Evolutionary conservation across 2,888 invertebrate genomes (phyloP).

Genomic region (Lochmaea crataegi): DNA sequence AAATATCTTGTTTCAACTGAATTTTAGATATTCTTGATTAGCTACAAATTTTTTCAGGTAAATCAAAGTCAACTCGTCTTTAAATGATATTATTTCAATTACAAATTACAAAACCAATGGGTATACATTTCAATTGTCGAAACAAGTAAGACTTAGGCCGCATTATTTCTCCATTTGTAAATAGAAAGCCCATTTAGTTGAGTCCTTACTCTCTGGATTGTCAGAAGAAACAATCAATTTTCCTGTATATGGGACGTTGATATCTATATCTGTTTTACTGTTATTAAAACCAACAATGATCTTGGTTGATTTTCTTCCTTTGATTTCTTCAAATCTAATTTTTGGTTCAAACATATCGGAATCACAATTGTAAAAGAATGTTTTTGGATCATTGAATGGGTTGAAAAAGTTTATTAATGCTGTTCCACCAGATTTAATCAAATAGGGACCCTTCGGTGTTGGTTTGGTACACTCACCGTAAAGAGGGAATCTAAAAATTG

Average conservation of each 20-base stretch:
- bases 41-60: no score
- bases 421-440: conserved; percentile 60
- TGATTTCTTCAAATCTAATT: conserved; percentile 61
- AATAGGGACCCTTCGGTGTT: conserved; percentile 67
- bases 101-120: no score
- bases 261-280: conserved; percentile 19
- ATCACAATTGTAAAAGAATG: conserved; percentile 64
- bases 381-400: conserved; percentile 62
- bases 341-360: conserved; percentile 64
- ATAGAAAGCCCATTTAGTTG: conserved; percentile 35
- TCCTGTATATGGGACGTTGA: conserved; percentile 38
- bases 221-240: conserved; percentile 41
- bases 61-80: no score
- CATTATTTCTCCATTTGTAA: conserved; percentile 29
- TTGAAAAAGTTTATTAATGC: conserved; percentile 65
- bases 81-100: no score
- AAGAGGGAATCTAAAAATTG: conserved; percentile 62
- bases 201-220: conserved; percentile 15
- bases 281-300: conserved; percentile 45
- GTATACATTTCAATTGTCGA: no score
- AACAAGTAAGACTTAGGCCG: no score
- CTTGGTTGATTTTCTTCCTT: conserved; percentile 58
- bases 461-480: conserved; percentile 65
- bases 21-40: no score
- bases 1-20: no score